Base-by-base conservation (phyloP, 2,888 invertebrate species). In the Rhagonycha fulva region DNA sequence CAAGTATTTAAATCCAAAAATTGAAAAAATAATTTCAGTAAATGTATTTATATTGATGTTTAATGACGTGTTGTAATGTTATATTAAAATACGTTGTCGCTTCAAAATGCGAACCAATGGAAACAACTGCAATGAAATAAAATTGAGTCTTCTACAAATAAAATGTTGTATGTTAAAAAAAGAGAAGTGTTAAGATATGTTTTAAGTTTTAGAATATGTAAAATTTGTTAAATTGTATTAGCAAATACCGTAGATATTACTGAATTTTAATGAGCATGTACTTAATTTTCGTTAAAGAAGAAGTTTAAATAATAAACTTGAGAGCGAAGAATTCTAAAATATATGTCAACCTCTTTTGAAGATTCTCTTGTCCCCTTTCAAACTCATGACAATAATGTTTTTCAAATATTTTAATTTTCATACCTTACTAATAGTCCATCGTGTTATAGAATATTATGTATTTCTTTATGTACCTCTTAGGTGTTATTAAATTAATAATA, bases 31-130 rank as follows among this genome's bases (percentile, higher is more conserved):
- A 69, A 70, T 70, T 72, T 76, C 63, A 67, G 60, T 72, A 76
- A 70, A 30, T 69, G 62, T 72, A 76, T 71, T 68, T 75, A 75
- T 72, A 70, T 76, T 62, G 68, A 72, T 76, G 76, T 76, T 76
- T 75, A 68, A 72, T 76, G 70, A 70, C 76, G 66, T 76, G 70
- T 76, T 72, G 63, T 76, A 68, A 75, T 68, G 60, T 71, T 75
- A 72, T 76, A 76, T 72, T 72, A 70, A 72, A 62, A 32, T 68
- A 71, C 62, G 70, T 60, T 74, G 76, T 74, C 61, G 73, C 69
- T 70, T 76, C 63, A 24, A 62, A 62, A 30, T 68, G 68, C 72
- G 62, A 19, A 69, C 60, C 62, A 30, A 69, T 19, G 32, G 26
- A 63, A 24, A 62, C 11, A 70, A 62, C 11, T 62, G n/a, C 24